Base-by-base conservation (phyloP, 2,888 invertebrate species). In the Apeira syringaria region DNA sequence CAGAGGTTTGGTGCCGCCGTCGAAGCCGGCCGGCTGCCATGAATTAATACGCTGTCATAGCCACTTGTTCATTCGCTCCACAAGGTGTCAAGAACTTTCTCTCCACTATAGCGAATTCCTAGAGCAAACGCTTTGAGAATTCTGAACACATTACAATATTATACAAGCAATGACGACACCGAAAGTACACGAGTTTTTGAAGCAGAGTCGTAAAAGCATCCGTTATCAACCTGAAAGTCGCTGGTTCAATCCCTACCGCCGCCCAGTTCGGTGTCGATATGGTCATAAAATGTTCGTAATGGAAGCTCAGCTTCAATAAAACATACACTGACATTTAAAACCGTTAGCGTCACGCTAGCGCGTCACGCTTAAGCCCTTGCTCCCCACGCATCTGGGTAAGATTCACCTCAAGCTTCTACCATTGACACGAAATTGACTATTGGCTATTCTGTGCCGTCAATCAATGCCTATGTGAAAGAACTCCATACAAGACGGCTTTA, bases 361-460 rank as follows among this genome's bases (percentile, higher is more conserved):
- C 61, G 56, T 61, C 62, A 61, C 49, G 33, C 48, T 46, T 56
- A 47, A 45, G 56, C 53, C 50, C 48, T 49, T 37, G 37, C 51
- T 54, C 33, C 52, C 52, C 44, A 47, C 53, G 47, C 46, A 38
- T 31, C 11, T 34, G 13, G 27, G 20, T 28, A 36, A 35, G 20
- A 46, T 47, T 31, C 50, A 46, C 38, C 35, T 32, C 9, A 37
- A 45, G 47, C 53, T 50, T 43, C 56, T 44, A 56, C 52, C 56
- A 56, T 58, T 61, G 65, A 63, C 61, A 58, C 56, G 50, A n/a
- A 2, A 15, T 8, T 13, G 22, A 29, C 37, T 38, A 13, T 30
- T 36, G 4, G 10, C n/a, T 38, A 30, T 9, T 18, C 38, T 44
- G 33, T 42, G 36, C 37, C 15, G 54, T 40, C 49, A 58, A 55